Conservation (phyloP, 2,113 vertebrate species). For the Motacilla tschutschensis region DNA sequence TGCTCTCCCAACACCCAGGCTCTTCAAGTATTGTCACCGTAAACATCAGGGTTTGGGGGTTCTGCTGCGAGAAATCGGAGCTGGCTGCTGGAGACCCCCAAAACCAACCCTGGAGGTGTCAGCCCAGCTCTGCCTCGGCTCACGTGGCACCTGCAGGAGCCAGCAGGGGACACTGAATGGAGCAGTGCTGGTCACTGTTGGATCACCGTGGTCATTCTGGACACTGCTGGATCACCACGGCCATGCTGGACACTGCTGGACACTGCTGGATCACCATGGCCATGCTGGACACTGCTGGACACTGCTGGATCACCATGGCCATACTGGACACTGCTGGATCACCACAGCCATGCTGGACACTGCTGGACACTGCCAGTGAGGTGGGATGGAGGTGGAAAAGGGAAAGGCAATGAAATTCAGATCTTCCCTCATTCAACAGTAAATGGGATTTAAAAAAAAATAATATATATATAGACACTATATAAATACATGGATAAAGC, state of each 20-base stretch:
- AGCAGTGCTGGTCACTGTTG: neutral
- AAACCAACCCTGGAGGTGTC: neutral
- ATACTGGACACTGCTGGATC: neutral
- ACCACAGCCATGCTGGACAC: fast-evolving
- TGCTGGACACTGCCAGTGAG: neutral
- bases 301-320: neutral
- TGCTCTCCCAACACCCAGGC: neutral
- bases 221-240: neutral
- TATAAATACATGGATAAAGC: conserved; percentile 57
- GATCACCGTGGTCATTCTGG: neutral
- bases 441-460: conserved; percentile 55
- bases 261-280: neutral
- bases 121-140: neutral
- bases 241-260: neutral
- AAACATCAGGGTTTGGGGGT: conserved; percentile 44
- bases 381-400: neutral
- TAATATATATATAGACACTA: conserved; percentile 26
- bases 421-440: conserved; percentile 2
- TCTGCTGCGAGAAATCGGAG: conserved; percentile 10
- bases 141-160: neutral
- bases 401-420: conserved; percentile 22
- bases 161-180: neutral
- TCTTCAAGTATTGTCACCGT: conserved; percentile 74
- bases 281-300: neutral
- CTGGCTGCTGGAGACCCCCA: neutral